These are phyloP conservation scores for Diadumene lineata DNA, from an alignment of 92 coral and sea anemone species.

Conservation along the genomic window DNA sequence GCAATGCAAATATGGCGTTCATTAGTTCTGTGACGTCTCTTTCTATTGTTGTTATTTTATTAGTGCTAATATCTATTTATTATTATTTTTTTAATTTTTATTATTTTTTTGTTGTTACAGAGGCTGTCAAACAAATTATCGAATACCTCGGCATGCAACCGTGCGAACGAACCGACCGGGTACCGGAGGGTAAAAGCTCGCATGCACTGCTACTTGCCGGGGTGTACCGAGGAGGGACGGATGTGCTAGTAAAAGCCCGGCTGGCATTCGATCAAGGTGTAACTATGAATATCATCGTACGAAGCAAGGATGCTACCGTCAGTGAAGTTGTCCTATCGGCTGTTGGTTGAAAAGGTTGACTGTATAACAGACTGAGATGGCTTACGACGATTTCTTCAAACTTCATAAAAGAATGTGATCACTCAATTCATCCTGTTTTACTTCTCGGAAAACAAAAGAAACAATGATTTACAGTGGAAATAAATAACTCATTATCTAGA, in stretches of 20 bases:
- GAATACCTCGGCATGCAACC: slow-evolving; percentile 99
- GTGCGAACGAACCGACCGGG: slow-evolving; percentile 94
- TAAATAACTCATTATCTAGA: no score
- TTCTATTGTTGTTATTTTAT: no score
- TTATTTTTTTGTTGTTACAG: slow-evolving; percentile 45
- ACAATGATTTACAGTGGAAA: no score
- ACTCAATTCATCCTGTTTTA: background rate
- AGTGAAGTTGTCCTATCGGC: slow-evolving; percentile 95
- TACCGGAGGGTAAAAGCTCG: slow-evolving; percentile 89
- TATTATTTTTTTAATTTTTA: background rate
- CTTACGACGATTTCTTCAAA: background rate
- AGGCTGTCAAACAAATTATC: slow-evolving; percentile 97
- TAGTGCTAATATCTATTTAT: background rate
- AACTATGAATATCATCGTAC: slow-evolving; percentile 96
- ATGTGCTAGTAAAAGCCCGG: slow-evolving; percentile 91
- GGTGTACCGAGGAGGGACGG: slow-evolving; percentile 95
- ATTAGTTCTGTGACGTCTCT: background rate
- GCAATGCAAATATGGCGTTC: background rate
- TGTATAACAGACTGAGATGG: slow-evolving; percentile 2
- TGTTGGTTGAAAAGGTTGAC: slow-evolving; percentile 65
- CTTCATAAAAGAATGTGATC: background rate
- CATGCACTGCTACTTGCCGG: slow-evolving; percentile 94
- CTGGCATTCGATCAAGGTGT: slow-evolving; percentile 98
- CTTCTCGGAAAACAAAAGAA: background rate
- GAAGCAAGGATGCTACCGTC: slow-evolving; percentile 91